Base-by-base conservation (phyloP, 2,113 vertebrate genomes). In the Brachypodius melanocephalos region DNA sequence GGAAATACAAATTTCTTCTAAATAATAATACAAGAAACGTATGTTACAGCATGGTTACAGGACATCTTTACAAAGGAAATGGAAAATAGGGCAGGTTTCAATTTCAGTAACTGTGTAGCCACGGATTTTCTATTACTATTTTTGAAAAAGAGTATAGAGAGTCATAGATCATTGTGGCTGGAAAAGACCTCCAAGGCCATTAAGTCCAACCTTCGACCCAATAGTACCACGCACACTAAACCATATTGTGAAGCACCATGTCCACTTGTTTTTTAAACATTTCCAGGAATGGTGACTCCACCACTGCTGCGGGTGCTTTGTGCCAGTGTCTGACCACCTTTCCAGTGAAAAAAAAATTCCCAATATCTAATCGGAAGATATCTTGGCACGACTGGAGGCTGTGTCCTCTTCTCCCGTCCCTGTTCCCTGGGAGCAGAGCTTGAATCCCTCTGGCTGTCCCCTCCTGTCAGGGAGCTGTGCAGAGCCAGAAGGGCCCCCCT, bases 381-480 rank as follows among this genome's bases (percentile, higher is more conserved):
- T 40, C 34, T n/a, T 20, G 9, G n/a, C 9, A 10, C 20, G 54
- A 16, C 34, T 32, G 19, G 20, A 68, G 24, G 29, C 29, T 4
- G 8, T 48, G 61, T 11, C 12, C 12, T 17, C 48, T 40, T 12
- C 1, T 26, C 48, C 40, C 55, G 29, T 54, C 46, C 38, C 17
- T 21, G 45, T 13, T 54, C 46, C 25, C 55, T 8, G 40, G 10
- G 9, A 62, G 25, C 40, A 82, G 12, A 68, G 17, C 25, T 31
- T 0, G 1, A 42, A 4, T 17, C 4, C 26, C 10, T n/a, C 0
- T n/a, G 0, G 29, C 45, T 82, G 28, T 2, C 2, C 14, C 4
- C 61, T 67, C 29, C 54, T 67, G 29, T n/a, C 69, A 82, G 86
- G 43, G 85, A 48, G 20, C 2, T 42, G 38, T 79, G 62, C 40